Base-by-base conservation (phyloP, 1,140 invertebrate genomes). In the Heliconius himera region DNA sequence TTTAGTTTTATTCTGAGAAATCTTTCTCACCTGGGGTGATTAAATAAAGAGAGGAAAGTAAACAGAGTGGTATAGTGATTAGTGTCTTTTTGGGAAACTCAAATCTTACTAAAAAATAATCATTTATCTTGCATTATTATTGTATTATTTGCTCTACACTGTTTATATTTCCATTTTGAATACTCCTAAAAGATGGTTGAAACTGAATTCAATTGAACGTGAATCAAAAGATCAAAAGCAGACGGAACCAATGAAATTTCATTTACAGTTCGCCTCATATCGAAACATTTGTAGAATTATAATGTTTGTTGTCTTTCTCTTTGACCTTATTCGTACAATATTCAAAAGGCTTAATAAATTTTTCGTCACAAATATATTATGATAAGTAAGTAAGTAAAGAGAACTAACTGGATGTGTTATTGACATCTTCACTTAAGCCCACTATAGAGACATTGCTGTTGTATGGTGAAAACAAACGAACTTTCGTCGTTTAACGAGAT, bases 131-230 rank as follows among this genome's bases (percentile, higher is more conserved):
- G 6, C 33, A 36, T 36, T 36, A 6, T 36, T 36, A 36, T 36
- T 36, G 33, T 36, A 36, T 36, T 36, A 36, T 36, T 26, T 54
- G 16, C 20, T 2, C 16, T 20, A 54, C 0, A 54, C 20, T 54
- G 51, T 54, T 54, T 22, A 22, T 56, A 56, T 22, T 56, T 56
- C 8, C 9, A 56, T 56, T 56, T n/a, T 56, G 54, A 56, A 56
- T 36, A 56, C n/a, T 22, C 13, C 22, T n/a, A 77, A 77, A 36
- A 16, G 60, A 20, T 18, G 36, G 60, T 38, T 8, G 20, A 79
- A 79, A 74, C 41, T 75, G 70, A 79, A 74, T 72, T 72, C 81
- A 36, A 85, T 82, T 60, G 82, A 81, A 83, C 70, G 74, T 70
- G 72, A 74, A 70, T 46, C 60, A n/a, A 70, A n/a, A 74, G 77